These are phyloP conservation scores for Thinocorus orbignyianus DNA, from an alignment of 2,113 vertebrate species.

Conservation along the genomic window DNA sequence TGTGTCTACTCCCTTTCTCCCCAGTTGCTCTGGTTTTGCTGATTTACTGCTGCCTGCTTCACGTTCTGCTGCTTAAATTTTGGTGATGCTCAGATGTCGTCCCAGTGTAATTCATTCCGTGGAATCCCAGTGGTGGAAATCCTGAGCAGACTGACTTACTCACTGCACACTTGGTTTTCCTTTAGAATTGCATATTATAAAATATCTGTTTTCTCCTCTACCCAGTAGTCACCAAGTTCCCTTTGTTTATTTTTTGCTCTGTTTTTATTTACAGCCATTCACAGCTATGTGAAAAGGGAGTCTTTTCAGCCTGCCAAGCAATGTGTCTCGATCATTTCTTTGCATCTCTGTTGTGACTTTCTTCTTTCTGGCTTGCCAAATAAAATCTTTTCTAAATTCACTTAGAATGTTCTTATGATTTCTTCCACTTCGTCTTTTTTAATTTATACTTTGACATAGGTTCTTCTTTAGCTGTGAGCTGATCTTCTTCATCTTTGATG, in stretches of 20 bases:
- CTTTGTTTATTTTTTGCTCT: not conserved
- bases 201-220: not conserved
- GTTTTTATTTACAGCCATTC: not conserved
- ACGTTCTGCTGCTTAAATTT: not conserved
- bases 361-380: not conserved
- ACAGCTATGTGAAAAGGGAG: not conserved
- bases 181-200: not conserved
- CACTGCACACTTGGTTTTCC: not conserved
- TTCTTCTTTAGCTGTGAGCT: not conserved
- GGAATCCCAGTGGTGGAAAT: not conserved
- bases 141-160: not conserved
- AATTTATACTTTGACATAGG: not conserved
- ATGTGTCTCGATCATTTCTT: not conserved
- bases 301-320: not conserved
- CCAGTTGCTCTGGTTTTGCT: not conserved
- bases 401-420: not conserved
- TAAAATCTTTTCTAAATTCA: not conserved
- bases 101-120: not conserved
- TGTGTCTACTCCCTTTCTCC: no score
- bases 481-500: not conserved
- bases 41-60: not conserved
- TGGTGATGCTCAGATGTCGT: not conserved
- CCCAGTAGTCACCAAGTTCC: not conserved
- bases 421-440: not conserved
- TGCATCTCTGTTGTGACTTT: not conserved